Evolutionary conservation across 2,797 vertebrate genomes (phyloP).

Genomic region (Coregonus ussuriensis): DNA sequence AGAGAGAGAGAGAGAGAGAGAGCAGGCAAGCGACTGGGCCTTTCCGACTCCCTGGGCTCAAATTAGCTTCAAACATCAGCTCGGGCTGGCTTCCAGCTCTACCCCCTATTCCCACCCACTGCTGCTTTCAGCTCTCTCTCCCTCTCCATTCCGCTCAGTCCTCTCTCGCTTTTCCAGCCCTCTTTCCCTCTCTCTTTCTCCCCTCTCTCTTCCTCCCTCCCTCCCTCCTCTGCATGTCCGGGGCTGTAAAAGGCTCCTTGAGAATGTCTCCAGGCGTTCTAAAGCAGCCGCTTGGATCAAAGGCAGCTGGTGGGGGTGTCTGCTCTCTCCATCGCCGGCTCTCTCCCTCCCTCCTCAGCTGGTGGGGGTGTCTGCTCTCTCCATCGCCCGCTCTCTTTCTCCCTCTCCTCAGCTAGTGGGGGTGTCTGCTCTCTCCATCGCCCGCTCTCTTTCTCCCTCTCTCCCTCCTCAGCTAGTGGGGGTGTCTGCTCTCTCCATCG

Average conservation of each 20-base stretch:
- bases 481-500: too few relatives aligned
- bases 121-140: not conserved
- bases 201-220: not conserved
- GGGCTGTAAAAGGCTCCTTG: slow-evolving; percentile 52
- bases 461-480: too few relatives aligned
- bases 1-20: not conserved
- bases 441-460: too few relatives aligned
- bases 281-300: slow-evolving; percentile 48
- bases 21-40: slow-evolving; percentile 10
- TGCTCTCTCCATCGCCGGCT: slow-evolving; percentile 10
- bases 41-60: slow-evolving; percentile 41
- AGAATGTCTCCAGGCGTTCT: slow-evolving; percentile 48
- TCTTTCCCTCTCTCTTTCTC: slow-evolving; percentile 8
- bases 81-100: slow-evolving; percentile 39
- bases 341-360: slow-evolving; percentile 16
- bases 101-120: not conserved
- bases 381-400: too few relatives aligned
- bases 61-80: slow-evolving; percentile 60
- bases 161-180: slow-evolving; percentile 1
- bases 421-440: too few relatives aligned
- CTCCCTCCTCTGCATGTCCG: not conserved
- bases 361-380: not conserved
- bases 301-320: slow-evolving; percentile 43
- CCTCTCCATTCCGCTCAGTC: slow-evolving; percentile 3
- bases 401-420: too few relatives aligned